Evolutionary conservation across 2,113 vertebrate genomes (phyloP), one percentile per base, ranked within the genome.

Genomic region (Cichladusa arquata): DNA sequence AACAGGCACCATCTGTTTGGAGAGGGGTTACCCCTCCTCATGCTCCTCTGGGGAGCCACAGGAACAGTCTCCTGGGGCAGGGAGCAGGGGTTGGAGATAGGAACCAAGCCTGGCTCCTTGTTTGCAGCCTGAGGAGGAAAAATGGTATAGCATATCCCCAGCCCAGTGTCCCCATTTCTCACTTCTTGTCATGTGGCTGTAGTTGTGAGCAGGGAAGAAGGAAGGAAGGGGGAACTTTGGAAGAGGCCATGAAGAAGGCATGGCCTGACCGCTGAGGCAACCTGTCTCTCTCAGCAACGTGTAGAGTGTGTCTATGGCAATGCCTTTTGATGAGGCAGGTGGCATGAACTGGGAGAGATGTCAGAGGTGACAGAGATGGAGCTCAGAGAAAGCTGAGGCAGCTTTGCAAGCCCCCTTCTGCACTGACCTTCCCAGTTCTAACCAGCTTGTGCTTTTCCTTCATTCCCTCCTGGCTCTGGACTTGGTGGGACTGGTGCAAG

Each of bases 311-410:
- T 57, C 97, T 96, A 96, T 90, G 97, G 97, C 93, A 97, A 97
- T 97, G 93, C 72, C 80, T 94, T 98, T 96, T 97, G 95, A 97
- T 97, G 90, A 97, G 96, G 88, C 97, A 96, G 96, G 95, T 95
- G 95, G 91, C 95, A 93, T 90, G 33, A 95, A 73, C 83, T 38
- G 15, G 34, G 36, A 80, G 60, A 88, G 64, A 81, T 83, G 64
- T 66, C 82, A 85, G 56, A 54, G 36, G 42, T 71, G 25, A 54
- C 0, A 2, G 40, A 86, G 38, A 47, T 54, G 60, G 36, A 57
- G 60, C 69, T 96, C 94, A 86, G 96, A 97, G 92, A 93, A 97
- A 85, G 84, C 96, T 45, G 96, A 97, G 34, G 96, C 97, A 50
- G 92, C 54, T 81, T 72, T 81, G 58, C 8, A 13, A 73, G 44